These are phyloP conservation scores for Tetragnatha versicolor DNA, from an alignment of 1,140 invertebrate genomes.

Conservation along the genomic window DNA sequence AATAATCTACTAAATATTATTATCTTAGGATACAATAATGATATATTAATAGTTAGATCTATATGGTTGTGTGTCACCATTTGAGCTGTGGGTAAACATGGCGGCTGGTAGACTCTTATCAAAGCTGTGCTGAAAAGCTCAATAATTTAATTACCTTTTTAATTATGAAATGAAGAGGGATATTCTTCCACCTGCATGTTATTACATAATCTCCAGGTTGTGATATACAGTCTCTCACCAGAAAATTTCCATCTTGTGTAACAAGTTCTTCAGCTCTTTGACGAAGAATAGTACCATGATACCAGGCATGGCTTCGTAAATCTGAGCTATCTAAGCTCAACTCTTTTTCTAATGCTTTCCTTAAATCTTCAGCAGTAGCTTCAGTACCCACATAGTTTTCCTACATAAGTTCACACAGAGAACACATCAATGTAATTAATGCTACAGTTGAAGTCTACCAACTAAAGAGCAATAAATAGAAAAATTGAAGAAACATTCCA, in stretches of 20 bases:
- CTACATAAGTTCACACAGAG: no score
- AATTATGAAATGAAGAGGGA: slow-evolving; percentile 84
- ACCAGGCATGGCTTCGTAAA: slow-evolving; percentile 89
- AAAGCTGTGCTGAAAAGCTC: background rate
- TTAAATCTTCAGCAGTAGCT: slow-evolving; percentile 35
- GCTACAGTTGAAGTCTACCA: no score
- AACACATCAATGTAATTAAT: no score
- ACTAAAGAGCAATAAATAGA: no score
- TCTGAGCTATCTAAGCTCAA: slow-evolving; percentile 82
- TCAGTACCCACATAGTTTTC: slow-evolving; percentile 32
- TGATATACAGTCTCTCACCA: slow-evolving; percentile 90
- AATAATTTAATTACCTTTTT: slow-evolving; percentile 47
- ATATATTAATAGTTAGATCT: no score
- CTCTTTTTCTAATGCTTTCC: slow-evolving; percentile 78
- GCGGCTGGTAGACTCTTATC: background rate
- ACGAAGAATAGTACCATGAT: slow-evolving; percentile 86
- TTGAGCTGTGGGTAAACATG: no score
- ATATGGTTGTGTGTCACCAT: no score
- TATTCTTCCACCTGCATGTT: slow-evolving; percentile 80
- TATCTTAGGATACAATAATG: no score
- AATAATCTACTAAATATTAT: no score
- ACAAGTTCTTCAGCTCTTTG: slow-evolving; percentile 82
- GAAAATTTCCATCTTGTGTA: slow-evolving; percentile 78
- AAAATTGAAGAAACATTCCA: no score
- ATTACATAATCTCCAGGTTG: slow-evolving; percentile 93